Evolutionary conservation across 2,113 vertebrate genomes (phyloP).

Genomic region (Psettodes erumei): DNA sequence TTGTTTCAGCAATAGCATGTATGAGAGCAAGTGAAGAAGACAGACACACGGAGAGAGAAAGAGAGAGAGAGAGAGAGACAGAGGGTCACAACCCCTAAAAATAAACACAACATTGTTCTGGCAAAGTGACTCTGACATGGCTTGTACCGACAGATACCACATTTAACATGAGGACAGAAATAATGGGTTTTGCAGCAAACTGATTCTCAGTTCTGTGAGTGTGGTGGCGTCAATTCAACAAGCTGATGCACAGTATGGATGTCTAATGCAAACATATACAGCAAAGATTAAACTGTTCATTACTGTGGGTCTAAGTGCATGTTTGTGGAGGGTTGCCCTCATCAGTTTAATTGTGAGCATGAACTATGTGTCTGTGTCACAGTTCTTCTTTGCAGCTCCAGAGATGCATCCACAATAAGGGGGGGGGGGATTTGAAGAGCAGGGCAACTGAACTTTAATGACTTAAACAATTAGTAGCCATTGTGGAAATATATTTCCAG

Average conservation of each 20-base stretch:
- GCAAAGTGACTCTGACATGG: constrained; percentile 72
- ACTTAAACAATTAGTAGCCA: constrained; percentile 53
- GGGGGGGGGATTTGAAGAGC: constrained; percentile 20
- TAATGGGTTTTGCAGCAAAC: constrained; percentile 73
- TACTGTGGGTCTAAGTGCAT: background rate
- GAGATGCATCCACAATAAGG: constrained; percentile 3
- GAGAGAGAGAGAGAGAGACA: constrained; percentile 10
- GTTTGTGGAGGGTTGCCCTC: background rate
- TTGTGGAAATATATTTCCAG: constrained; percentile 29
- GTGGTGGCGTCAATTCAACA: constrained; percentile 48
- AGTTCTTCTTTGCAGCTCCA: constrained; percentile 20
- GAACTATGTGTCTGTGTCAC: constrained; percentile 12
- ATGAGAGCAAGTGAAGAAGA: constrained; percentile 59
- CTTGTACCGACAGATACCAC: constrained; percentile 71
- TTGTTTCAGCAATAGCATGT: constrained; percentile 76
- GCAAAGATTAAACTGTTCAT: background rate
- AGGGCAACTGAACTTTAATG: constrained; percentile 40
- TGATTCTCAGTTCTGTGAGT: constrained; percentile 49
- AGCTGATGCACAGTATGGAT: constrained; percentile 32
- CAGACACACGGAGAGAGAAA: constrained; percentile 33
- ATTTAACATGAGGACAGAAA: constrained; percentile 70
- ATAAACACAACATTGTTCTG: constrained; percentile 74
- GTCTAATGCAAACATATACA: constrained; percentile 31
- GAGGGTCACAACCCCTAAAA: constrained; percentile 63
- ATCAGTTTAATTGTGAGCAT: constrained; percentile 17